These are phyloP conservation scores for Rhipidura dahli DNA, from an alignment of 2,113 vertebrate species.

Conservation along the genomic window DNA sequence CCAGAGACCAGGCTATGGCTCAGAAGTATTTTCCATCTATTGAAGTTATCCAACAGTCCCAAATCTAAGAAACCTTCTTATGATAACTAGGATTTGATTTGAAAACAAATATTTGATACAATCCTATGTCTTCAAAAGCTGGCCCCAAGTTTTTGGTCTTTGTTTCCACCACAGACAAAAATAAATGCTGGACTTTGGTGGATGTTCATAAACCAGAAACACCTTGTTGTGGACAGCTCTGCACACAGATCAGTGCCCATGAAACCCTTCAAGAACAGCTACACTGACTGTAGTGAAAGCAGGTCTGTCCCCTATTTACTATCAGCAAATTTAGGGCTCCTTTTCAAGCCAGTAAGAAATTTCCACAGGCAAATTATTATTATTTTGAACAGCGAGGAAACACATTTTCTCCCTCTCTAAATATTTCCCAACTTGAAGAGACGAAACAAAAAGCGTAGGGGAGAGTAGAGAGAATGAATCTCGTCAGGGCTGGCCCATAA, in stretches of 20 bases:
- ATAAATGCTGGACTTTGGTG: not conserved
- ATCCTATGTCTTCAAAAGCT: not conserved
- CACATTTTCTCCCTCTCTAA: not conserved
- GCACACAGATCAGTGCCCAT: not conserved
- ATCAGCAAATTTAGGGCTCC: constrained; percentile 23
- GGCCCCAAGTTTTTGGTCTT: accelerated
- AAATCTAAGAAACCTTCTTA: not conserved
- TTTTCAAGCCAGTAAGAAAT: constrained; percentile 7
- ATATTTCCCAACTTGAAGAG: constrained; percentile 1
- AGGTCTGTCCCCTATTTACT: not conserved
- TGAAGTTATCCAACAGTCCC: not conserved
- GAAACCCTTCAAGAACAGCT: not conserved
- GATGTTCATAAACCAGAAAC: not conserved
- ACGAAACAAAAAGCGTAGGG: not conserved
- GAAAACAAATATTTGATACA: not conserved
- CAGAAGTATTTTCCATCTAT: not conserved
- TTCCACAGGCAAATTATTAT: constrained; percentile 14
- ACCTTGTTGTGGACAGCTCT: not conserved
- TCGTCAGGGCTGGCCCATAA: not conserved
- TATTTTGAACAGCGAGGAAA: constrained; percentile 6
- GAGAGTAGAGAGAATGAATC: not conserved
- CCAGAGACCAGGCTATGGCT: not conserved
- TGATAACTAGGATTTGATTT: not conserved
- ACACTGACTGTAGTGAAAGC: not conserved
- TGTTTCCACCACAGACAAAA: not conserved